Evolutionary conservation across 2,888 invertebrate genomes (phyloP).

Genomic region (Caenorhabditis sp.): DNA sequence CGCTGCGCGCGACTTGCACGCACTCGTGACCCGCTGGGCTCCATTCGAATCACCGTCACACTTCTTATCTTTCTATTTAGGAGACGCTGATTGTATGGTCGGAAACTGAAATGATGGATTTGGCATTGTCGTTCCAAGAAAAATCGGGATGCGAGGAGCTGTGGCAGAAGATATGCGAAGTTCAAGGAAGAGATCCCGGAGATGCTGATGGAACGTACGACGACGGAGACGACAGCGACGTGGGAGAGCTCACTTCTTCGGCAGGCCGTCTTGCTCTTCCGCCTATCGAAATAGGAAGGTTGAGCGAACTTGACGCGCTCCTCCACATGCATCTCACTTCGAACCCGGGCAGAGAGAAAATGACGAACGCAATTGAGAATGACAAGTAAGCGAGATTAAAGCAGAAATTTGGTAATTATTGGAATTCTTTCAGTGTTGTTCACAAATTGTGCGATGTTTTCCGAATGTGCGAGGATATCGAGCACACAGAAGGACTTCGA

Average conservation of each 20-base stretch:
- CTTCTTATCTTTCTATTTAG: conserved; percentile 79
- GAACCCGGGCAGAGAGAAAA: conserved; percentile 92
- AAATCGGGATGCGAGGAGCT: conserved; percentile 99
- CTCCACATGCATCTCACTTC: conserved; percentile 86
- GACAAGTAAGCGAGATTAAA: conserved; percentile 83
- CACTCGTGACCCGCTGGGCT: conserved; percentile 5
- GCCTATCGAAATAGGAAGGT: conserved; percentile 91
- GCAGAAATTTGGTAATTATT: neutral
- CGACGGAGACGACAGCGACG: conserved; percentile 59
- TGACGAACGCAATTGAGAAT: conserved; percentile 92
- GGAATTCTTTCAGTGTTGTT: conserved; percentile 84
- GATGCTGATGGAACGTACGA: conserved; percentile 84
- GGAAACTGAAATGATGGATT: conserved; percentile 98
- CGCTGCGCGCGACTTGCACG: conserved; percentile 14
- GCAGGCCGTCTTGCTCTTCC: conserved; percentile 81
- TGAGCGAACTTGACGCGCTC: conserved; percentile 91
- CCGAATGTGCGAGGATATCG: conserved; percentile 96
- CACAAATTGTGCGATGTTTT: conserved; percentile 94
- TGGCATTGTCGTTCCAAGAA: conserved; percentile 99
- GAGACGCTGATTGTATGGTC: conserved; percentile 99
- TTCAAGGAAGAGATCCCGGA: conserved; percentile 98
- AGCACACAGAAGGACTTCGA: conserved; percentile 93
- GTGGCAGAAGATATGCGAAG: conserved; percentile 99
- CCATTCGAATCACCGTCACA: no score
- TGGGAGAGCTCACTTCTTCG: conserved; percentile 38